phyloP scores from a whole-genome alignment of 2,113 vertebrate genomes.

The Osmerus mordax region DNA sequence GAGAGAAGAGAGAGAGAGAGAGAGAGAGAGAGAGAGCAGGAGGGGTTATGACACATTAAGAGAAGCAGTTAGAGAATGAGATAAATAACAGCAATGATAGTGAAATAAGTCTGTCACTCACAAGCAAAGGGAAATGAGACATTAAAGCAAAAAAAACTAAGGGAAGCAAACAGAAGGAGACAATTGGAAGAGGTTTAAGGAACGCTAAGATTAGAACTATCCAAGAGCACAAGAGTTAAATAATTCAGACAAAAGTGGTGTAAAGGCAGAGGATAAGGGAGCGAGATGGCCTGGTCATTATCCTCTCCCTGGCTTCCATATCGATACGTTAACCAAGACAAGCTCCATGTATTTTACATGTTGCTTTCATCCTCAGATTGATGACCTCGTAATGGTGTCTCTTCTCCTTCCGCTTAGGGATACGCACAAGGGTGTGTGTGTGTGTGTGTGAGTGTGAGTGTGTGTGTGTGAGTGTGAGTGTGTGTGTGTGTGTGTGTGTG shows the following conservation, averaged over 20 bases:
- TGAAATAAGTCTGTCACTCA: too few relatives aligned
- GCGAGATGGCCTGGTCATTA: slow-evolving; percentile 53
- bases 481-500: not conserved
- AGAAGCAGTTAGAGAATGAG: too few relatives aligned
- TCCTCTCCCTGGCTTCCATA: slow-evolving; percentile 69
- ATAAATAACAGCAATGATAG: too few relatives aligned
- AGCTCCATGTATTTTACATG: slow-evolving; percentile 73
- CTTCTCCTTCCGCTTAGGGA: slow-evolving; percentile 38
- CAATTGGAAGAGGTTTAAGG: too few relatives aligned
- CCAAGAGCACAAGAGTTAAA: too few relatives aligned
- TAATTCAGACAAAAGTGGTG: not conserved
- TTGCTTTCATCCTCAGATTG: slow-evolving; percentile 59
- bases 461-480: not conserved
- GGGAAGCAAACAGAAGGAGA: too few relatives aligned
- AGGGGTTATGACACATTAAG: too few relatives aligned
- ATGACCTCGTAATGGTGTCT: slow-evolving; percentile 63
- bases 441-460: not conserved
- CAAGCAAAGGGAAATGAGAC: too few relatives aligned
- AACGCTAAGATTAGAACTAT: too few relatives aligned
- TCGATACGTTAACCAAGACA: slow-evolving; percentile 75
- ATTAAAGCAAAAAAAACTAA: too few relatives aligned
- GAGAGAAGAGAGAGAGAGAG: not conserved
- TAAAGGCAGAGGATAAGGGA: slow-evolving; percentile 23
- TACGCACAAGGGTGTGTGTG: not conserved
- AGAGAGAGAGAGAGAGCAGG: not conserved